Percentiles rank a stretch among this genome's conserved stretches.
phyloP scores from a whole-genome alignment of 2,113 vertebrate genomes.

The Sorex araneus region DNA sequence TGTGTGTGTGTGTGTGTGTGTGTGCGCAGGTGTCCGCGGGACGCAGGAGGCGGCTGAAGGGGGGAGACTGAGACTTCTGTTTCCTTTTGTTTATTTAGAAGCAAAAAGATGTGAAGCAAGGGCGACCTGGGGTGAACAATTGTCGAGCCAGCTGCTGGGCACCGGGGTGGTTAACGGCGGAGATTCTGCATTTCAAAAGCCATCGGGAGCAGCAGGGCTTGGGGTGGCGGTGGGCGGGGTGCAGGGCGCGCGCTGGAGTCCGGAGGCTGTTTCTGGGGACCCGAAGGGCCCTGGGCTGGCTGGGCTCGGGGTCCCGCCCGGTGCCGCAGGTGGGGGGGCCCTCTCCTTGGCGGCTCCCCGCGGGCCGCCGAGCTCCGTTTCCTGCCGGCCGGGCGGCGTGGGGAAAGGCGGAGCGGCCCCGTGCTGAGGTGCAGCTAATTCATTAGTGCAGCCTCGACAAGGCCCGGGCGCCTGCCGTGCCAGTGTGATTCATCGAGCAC shows the following conservation, averaged over 20 bases:
- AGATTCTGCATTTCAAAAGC: slow-evolving; percentile 40
- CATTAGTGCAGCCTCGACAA: slow-evolving; percentile 69
- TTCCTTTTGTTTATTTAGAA: slow-evolving; percentile 5
- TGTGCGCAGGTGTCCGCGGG: rapidly evolving
- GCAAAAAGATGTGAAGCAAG: background rate
- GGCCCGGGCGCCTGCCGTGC: slow-evolving; percentile 60
- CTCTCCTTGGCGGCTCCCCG: background rate
- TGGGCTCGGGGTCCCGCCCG: background rate
- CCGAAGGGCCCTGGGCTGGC: background rate
- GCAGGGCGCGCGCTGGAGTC: no score
- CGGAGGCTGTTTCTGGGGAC: background rate
- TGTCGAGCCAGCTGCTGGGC: background rate
- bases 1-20: no score
- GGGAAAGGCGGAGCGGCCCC: slow-evolving; percentile 56
- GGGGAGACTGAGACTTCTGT: background rate
- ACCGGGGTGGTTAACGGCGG: background rate
- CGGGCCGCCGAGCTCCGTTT: slow-evolving; percentile 48
- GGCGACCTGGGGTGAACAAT: background rate
- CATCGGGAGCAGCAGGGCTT: no score
- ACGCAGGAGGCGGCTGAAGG: background rate
- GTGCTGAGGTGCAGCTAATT: slow-evolving; percentile 69
- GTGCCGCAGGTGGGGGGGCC: background rate
- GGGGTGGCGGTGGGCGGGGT: no score
- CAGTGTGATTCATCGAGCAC: slow-evolving; percentile 69
- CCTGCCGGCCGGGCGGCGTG: background rate